Conservation (phyloP, 2,888 invertebrate species). For the Archips xylosteana region DNA sequence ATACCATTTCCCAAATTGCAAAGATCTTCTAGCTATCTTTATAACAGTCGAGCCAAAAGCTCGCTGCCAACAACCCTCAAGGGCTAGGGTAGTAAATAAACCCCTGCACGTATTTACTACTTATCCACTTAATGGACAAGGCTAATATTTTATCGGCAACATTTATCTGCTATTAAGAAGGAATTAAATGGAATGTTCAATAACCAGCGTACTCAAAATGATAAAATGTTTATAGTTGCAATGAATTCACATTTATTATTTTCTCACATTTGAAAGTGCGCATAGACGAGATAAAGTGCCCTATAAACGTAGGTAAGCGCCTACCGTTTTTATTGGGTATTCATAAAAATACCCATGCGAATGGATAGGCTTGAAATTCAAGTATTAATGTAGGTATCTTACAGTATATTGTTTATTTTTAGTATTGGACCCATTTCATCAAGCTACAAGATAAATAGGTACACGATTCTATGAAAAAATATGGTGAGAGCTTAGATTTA, state of each 20-base stretch:
- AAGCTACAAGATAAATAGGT: background rate
- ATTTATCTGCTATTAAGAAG: constrained; percentile 10
- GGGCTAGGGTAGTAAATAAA: background rate
- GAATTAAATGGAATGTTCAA: background rate
- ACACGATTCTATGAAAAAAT: background rate
- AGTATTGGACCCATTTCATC: background rate
- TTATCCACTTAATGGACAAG: background rate
- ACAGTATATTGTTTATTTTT: background rate
- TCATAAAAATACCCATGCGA: background rate
- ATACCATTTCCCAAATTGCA: no score
- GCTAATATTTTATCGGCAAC: constrained; percentile 4
- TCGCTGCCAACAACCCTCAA: background rate
- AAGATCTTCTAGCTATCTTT: background rate
- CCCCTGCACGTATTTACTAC: background rate
- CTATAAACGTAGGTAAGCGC: background rate
- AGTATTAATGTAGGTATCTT: background rate
- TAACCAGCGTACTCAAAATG: background rate
- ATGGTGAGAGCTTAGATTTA: no score
- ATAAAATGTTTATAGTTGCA: constrained; percentile 15
- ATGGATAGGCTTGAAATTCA: background rate
- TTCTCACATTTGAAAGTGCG: background rate
- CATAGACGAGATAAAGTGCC: background rate
- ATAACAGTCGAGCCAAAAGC: background rate
- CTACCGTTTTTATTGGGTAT: background rate
- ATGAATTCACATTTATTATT: constrained; percentile 6